phyloP scores from a whole-genome alignment of 2,113 vertebrate species.

The Phaetusa simplex region DNA sequence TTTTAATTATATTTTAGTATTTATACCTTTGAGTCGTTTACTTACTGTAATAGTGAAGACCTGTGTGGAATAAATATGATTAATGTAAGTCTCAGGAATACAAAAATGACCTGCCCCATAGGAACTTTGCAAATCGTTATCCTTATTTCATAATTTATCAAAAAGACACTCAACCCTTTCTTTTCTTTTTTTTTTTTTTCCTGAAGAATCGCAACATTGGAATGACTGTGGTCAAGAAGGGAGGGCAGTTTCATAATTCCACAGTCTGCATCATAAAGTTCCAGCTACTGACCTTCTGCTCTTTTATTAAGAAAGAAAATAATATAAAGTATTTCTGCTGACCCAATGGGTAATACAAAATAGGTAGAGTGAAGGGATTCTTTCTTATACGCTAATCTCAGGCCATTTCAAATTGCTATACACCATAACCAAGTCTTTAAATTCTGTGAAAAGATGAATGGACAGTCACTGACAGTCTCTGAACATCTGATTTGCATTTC shows the following conservation, averaged over 20 bases:
- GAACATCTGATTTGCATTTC: neutral
- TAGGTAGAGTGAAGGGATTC: neutral
- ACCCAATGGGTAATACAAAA: neutral
- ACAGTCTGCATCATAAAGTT: neutral
- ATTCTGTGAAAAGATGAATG: neutral
- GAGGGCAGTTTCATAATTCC: neutral
- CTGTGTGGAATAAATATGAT: neutral
- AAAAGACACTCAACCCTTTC: accelerated
- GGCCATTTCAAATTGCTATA: neutral
- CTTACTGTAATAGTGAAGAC: neutral
- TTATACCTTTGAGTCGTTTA: neutral
- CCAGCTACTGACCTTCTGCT: neutral
- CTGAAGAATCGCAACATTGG: neutral
- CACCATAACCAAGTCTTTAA: neutral
- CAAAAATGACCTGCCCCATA: neutral
- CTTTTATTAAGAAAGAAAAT: neutral
- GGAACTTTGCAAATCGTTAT: neutral
- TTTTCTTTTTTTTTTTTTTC: neutral
- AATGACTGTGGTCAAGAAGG: neutral
- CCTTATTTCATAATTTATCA: neutral
- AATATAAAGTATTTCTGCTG: neutral
- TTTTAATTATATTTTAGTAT: neutral
- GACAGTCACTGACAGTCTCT: neutral
- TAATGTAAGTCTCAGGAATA: neutral
- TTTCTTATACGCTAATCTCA: neutral